Conservation (phyloP, 2,888 invertebrate genomes). For the Leptopilina drosophilae region DNA sequence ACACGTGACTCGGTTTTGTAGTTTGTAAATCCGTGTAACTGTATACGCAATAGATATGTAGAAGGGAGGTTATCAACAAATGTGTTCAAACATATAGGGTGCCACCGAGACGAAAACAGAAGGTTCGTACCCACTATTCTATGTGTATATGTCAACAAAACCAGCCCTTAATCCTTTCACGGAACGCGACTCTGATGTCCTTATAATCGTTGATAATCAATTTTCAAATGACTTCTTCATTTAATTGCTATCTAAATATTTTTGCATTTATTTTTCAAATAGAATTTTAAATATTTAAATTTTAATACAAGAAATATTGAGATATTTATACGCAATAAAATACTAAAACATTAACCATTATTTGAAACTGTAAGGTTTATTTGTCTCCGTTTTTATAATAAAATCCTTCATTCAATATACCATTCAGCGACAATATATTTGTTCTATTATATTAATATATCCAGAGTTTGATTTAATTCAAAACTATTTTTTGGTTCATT, state of each 20-base stretch:
- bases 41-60: slow-evolving; percentile 57
- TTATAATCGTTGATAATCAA: slow-evolving; percentile 71
- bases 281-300: neutral
- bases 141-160: slow-evolving; percentile 68
- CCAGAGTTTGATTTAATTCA: too few species aligned
- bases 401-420: too few species aligned
- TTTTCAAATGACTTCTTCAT: slow-evolving; percentile 72
- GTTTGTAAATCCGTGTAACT: slow-evolving; percentile 65
- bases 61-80: slow-evolving; percentile 72
- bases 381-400: too few species aligned
- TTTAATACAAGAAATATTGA: neutral
- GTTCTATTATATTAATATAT: too few species aligned
- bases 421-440: too few species aligned
- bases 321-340: too few species aligned
- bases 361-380: too few species aligned
- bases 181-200: slow-evolving; percentile 64
- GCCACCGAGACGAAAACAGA: slow-evolving; percentile 63
- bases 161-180: slow-evolving; percentile 72
- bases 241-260: slow-evolving; percentile 40
- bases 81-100: slow-evolving; percentile 76
- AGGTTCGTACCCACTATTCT: slow-evolving; percentile 57
- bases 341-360: too few species aligned
- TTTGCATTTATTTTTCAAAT: neutral
- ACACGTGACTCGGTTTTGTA: slow-evolving; percentile 58
- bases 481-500: too few species aligned